Percentiles rank a stretch among this genome's conserved stretches.
These are phyloP conservation scores for Austrolebias charrua DNA, from an alignment of 2,797 vertebrate genomes.

Conservation along the genomic window DNA sequence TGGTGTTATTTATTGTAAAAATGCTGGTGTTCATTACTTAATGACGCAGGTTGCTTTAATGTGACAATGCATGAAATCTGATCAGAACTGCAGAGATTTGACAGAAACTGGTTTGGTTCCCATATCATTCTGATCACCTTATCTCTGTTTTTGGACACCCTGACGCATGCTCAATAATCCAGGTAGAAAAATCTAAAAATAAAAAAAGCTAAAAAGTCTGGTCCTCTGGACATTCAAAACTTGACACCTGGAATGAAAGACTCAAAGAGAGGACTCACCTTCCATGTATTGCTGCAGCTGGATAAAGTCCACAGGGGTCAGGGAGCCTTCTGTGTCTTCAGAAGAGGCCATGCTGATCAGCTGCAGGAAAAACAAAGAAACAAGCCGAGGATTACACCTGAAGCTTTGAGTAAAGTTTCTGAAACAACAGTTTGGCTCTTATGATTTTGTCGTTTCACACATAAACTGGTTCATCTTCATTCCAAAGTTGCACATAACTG, in stretches of 20 bases:
- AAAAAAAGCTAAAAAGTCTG: too few relatives aligned
- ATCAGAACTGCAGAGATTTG: background rate
- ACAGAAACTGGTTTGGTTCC: constrained; percentile 1
- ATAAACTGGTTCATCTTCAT: constrained; percentile 66
- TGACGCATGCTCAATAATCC: too few relatives aligned
- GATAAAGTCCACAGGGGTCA: constrained; percentile 88
- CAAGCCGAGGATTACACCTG: background rate
- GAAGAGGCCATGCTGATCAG: constrained; percentile 61
- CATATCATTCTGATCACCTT: background rate
- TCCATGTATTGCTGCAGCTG: constrained; percentile 91
- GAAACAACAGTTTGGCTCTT: background rate
- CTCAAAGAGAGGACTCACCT: constrained; percentile 74
- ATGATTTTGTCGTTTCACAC: background rate
- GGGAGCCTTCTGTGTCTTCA: constrained; percentile 63
- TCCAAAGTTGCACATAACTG: constrained; percentile 20
- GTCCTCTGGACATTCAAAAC: background rate
- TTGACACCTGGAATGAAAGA: background rate
- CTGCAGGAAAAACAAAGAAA: constrained; percentile 21
- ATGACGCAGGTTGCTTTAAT: background rate
- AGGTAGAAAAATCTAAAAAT: too few relatives aligned
- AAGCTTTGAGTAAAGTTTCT: background rate
- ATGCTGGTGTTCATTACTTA: too few relatives aligned
- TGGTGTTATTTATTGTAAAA: background rate
- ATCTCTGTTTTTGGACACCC: constrained; percentile 3
- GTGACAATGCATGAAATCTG: background rate